Evolutionary conservation across 2,113 vertebrate species (phyloP).

Genomic region (Cyanoliseus patagonus): DNA sequence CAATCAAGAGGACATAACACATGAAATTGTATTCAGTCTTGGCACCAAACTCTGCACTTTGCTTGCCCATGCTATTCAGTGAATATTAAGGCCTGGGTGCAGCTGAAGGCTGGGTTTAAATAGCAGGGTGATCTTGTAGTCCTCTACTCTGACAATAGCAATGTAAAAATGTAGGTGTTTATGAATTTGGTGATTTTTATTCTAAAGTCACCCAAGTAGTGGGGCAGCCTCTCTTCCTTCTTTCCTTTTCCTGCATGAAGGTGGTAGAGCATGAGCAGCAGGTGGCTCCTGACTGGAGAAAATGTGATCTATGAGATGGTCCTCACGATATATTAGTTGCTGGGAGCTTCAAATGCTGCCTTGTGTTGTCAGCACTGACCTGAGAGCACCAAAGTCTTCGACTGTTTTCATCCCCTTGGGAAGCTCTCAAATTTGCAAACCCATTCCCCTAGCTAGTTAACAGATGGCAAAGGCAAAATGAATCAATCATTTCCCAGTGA

Average conservation of each 20-base stretch:
- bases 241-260: not conserved
- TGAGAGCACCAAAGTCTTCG: fast-evolving
- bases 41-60: slow-evolving; percentile 21
- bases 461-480: not conserved
- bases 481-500: not conserved
- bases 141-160: not conserved
- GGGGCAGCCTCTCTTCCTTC: not conserved
- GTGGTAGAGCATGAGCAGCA: not conserved
- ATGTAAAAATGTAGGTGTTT: not conserved
- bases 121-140: not conserved
- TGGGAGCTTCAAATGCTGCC: not conserved
- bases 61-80: not conserved
- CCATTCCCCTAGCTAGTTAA: slow-evolving; percentile 14
- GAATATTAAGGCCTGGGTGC: not conserved
- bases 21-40: slow-evolving; percentile 29
- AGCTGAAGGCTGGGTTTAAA: not conserved
- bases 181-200: not conserved
- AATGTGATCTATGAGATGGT: not conserved
- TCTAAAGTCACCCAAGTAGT: not conserved
- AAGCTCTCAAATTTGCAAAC: not conserved
- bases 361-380: not conserved
- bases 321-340: fast-evolving
- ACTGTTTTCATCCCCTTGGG: not conserved
- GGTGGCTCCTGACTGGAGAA: not conserved
- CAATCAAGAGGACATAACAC: slow-evolving; percentile 41